phyloP scores from a whole-genome alignment of 2,113 vertebrate genomes.

The Bubo scandiacus region DNA sequence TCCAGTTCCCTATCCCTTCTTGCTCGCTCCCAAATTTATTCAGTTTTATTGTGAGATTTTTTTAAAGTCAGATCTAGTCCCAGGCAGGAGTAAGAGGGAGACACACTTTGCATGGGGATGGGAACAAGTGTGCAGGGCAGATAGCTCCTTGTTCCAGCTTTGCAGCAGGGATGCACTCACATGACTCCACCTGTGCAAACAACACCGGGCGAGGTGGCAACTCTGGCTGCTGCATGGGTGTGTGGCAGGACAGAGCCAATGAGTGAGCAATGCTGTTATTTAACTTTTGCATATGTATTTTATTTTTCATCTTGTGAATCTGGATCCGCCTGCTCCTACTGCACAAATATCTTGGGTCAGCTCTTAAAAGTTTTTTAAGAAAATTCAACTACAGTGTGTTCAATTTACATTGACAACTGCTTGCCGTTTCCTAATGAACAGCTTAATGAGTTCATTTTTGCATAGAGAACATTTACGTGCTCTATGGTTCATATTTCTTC shows the following conservation, averaged over 20 bases:
- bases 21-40: background rate
- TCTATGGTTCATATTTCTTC: background rate
- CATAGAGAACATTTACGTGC: background rate
- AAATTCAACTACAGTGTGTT: background rate
- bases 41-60: background rate
- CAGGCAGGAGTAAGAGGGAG: background rate
- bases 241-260: background rate
- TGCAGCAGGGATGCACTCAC: background rate
- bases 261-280: background rate
- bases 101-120: background rate
- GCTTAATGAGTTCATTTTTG: background rate
- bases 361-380: background rate
- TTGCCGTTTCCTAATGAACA: background rate
- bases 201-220: accelerated
- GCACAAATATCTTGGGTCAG: background rate
- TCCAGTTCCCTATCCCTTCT: background rate
- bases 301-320: background rate
- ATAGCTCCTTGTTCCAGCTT: background rate
- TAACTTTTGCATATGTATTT: background rate
- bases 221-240: background rate
- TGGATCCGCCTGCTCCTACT: background rate
- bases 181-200: background rate
- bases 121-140: background rate
- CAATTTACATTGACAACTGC: background rate
- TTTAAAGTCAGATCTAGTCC: background rate